phyloP scores from a whole-genome alignment of 2,888 invertebrate species.

The Capitulum mitella region DNA sequence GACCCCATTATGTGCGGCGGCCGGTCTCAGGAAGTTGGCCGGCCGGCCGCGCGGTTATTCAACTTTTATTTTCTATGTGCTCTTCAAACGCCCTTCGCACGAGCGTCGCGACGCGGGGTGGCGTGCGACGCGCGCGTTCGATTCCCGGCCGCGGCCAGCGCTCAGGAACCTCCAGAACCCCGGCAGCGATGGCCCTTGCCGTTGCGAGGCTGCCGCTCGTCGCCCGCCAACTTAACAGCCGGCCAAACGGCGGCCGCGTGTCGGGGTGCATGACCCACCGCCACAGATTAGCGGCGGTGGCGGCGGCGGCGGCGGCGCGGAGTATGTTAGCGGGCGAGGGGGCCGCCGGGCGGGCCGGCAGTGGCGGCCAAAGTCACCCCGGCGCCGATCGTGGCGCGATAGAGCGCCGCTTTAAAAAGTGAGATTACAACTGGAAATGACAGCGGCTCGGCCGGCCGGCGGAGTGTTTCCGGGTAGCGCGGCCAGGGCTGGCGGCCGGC shows the following conservation, averaged over 20 bases:
- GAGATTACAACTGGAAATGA: neutral
- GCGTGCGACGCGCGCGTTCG: no score
- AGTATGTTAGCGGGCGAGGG: constrained; percentile 2
- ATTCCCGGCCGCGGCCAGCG: no score
- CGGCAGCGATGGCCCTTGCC: no score
- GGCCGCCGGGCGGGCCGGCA: neutral
- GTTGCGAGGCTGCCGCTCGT: neutral
- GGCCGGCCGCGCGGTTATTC: constrained; percentile 10
- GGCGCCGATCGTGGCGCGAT: neutral
- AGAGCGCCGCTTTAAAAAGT: neutral
- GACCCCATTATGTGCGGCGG: constrained; percentile 14
- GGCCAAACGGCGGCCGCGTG: neutral
- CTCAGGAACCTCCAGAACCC: no score
- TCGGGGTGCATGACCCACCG: neutral
- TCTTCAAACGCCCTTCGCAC: constrained; percentile 14
- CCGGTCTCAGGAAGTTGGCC: neutral
- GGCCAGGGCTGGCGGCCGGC: no score
- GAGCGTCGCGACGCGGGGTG: no score
- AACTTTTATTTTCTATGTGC: constrained; percentile 24
- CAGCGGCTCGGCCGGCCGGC: neutral
- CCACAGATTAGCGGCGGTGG: neutral
- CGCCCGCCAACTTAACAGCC: neutral
- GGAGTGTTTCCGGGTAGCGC: neutral
- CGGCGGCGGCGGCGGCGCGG: neutral
- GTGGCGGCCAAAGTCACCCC: neutral